A percentile compares a stretch with the other conserved stretches of the same genome.
phyloP scores from a whole-genome alignment of 2,113 vertebrate species.

The Triplophysa tibetana region DNA sequence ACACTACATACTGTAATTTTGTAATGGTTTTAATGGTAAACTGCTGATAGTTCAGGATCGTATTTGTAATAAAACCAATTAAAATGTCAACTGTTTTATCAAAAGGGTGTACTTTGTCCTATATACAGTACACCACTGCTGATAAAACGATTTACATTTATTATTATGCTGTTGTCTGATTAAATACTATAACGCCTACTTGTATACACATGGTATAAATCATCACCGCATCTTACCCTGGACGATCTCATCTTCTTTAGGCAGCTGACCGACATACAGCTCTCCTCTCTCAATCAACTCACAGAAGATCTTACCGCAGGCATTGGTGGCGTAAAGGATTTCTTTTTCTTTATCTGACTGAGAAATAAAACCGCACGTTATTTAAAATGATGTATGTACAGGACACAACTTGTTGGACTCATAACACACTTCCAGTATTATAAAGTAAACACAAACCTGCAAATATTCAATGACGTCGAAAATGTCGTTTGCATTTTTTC shows the following conservation, averaged over 20 bases:
- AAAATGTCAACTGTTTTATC: too few relatives aligned
- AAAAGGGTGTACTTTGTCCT: too few relatives aligned
- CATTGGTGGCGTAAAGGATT: slow-evolving; percentile 63
- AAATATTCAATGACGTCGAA: slow-evolving; percentile 83
- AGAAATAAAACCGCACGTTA: not conserved
- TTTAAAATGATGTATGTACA: not conserved
- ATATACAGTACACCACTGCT: too few relatives aligned
- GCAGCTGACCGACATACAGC: slow-evolving; percentile 80
- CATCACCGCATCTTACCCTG: slow-evolving; percentile 60
- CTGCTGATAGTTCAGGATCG: too few relatives aligned
- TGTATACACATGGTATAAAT: too few relatives aligned
- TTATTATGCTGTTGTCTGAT: too few relatives aligned
- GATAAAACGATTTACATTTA: too few relatives aligned
- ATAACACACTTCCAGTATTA: too few relatives aligned
- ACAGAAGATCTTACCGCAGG: slow-evolving; percentile 81
- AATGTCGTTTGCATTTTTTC: slow-evolving; percentile 80
- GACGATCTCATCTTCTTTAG: slow-evolving; percentile 70
- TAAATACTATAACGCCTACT: too few relatives aligned
- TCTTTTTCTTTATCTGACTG: slow-evolving; percentile 80
- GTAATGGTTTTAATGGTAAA: too few relatives aligned
- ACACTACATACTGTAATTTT: too few relatives aligned
- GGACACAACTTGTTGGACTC: not conserved
- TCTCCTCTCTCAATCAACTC: slow-evolving; percentile 79
- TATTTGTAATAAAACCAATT: too few relatives aligned
- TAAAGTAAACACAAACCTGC: slow-evolving; percentile 56